Conservation (phyloP, 1,140 invertebrate species). For the Ericerus pela region DNA sequence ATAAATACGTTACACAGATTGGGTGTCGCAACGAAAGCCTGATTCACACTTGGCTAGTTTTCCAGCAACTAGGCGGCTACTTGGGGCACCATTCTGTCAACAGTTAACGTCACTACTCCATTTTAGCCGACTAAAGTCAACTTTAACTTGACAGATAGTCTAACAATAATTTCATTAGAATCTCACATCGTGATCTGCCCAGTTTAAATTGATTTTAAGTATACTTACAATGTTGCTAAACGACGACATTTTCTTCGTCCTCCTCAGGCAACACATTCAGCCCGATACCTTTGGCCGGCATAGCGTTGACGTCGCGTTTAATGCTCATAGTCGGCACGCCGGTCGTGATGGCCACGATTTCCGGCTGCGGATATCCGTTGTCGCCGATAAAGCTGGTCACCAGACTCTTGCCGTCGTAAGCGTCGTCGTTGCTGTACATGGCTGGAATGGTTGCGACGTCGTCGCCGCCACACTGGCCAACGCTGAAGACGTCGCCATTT, state of each 20-base stretch:
- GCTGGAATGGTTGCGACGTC: neutral
- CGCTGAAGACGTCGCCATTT: neutral
- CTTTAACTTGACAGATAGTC: too few relatives aligned
- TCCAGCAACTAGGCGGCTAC: too few relatives aligned
- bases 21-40: too few relatives aligned
- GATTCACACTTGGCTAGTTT: too few relatives aligned
- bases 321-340: slow-evolving; percentile 7
- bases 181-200: too few relatives aligned
- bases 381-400: slow-evolving; percentile 13
- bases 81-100: too few relatives aligned
- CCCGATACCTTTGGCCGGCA: neutral
- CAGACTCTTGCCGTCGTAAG: neutral
- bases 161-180: too few relatives aligned
- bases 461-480: neutral
- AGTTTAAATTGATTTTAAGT: too few relatives aligned
- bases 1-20: too few relatives aligned
- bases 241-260: slow-evolving; percentile 3
- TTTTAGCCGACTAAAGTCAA: too few relatives aligned
- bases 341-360: slow-evolving; percentile 18
- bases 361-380: slow-evolving; percentile 16
- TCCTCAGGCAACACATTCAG: slow-evolving; percentile 2
- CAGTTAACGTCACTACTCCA: too few relatives aligned
- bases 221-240: neutral
- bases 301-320: neutral
- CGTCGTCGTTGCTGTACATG: neutral